These are phyloP conservation scores for Limosa lapponica DNA, from an alignment of 2,797 vertebrate genomes.

Conservation along the genomic window DNA sequence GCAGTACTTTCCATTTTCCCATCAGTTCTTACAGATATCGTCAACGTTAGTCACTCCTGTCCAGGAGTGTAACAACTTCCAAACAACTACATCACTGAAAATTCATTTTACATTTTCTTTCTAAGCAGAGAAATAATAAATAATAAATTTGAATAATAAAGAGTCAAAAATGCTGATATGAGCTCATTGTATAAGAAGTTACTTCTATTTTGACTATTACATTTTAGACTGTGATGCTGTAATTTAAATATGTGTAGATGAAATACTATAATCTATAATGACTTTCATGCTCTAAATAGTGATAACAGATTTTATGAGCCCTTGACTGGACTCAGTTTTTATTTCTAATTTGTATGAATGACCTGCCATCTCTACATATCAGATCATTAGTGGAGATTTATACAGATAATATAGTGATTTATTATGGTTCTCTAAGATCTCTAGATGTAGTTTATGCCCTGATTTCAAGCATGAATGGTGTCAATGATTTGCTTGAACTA, in stretches of 20 bases:
- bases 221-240: neutral
- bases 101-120: neutral
- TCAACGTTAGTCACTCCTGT: neutral
- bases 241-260: neutral
- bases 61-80: neutral
- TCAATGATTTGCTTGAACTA: conserved; percentile 20
- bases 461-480: conserved; percentile 20
- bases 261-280: neutral
- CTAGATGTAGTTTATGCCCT: neutral
- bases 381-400: conserved; percentile 38
- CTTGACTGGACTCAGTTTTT: neutral
- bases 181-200: neutral
- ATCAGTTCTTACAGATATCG: neutral
- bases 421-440: neutral
- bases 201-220: neutral
- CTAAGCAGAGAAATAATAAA: neutral
- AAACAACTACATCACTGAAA: neutral
- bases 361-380: neutral
- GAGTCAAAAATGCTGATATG: neutral
- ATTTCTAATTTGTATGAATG: conserved; percentile 44
- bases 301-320: neutral
- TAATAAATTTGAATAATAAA: neutral
- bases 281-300: conserved; percentile 8
- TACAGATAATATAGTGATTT: conserved; percentile 28
- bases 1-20: neutral